These are phyloP conservation scores for Nothoprocta perdicaria DNA, from an alignment of 2,113 vertebrate species.

Conservation along the genomic window DNA sequence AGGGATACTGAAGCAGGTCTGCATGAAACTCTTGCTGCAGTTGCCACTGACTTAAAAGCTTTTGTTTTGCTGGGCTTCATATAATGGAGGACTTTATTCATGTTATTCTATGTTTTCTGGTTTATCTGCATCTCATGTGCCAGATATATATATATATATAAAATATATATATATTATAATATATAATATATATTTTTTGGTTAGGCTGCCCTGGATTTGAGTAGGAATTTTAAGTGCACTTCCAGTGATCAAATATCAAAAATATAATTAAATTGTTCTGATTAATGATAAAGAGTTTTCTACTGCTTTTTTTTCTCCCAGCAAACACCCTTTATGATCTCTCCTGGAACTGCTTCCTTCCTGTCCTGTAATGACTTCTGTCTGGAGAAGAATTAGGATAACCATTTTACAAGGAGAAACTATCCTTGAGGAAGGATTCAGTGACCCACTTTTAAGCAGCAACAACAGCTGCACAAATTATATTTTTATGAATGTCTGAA, in stretches of 20 bases:
- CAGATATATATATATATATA: not conserved
- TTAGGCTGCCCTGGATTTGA: not conserved
- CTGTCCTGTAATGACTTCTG: not conserved
- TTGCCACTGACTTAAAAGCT: not conserved
- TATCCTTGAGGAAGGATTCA: not conserved
- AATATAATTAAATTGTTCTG: not conserved
- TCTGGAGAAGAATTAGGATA: not conserved
- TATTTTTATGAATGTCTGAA: conserved; percentile 6
- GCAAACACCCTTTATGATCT: not conserved
- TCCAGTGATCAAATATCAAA: not conserved
- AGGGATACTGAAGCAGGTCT: not conserved
- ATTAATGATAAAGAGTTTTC: not conserved
- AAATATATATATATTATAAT: no score
- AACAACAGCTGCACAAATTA: not conserved
- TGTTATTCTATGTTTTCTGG: not conserved
- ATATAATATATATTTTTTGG: no score
- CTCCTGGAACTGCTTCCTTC: not conserved
- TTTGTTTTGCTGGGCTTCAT: not conserved
- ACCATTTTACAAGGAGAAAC: not conserved
- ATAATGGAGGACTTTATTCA: not conserved
- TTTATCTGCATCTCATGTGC: not conserved
- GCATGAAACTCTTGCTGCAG: not conserved
- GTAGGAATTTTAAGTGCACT: not conserved
- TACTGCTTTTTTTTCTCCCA: not conserved
- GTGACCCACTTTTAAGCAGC: not conserved